Conservation (phyloP, 2,888 invertebrate genomes). For the Drosophila paramelanica region DNA sequence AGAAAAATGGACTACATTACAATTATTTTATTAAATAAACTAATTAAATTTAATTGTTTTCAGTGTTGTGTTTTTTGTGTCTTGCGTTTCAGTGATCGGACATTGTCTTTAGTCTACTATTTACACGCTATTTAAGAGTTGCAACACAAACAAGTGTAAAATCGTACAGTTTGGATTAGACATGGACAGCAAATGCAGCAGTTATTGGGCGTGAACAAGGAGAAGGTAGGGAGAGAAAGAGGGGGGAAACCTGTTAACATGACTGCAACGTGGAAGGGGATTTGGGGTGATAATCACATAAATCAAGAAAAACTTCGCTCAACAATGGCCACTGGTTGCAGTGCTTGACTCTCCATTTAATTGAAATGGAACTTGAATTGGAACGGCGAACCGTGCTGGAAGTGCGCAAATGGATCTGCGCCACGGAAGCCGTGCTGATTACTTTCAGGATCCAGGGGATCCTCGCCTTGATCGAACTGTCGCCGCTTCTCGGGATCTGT, state of each 20-base stretch:
- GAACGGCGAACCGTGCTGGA: conserved; percentile 95
- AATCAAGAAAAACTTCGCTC: conserved; percentile 56
- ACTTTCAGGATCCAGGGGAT: conserved; percentile 98
- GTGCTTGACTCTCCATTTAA: conserved; percentile 84
- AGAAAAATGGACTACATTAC: conserved; percentile 78
- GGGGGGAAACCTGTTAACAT: conserved; percentile 19
- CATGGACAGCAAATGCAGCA: conserved; percentile 26
- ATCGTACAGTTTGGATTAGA: conserved; percentile 39
- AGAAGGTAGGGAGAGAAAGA: conserved; percentile 2
- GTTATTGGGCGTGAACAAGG: conserved; percentile 15
- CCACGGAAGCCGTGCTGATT: conserved; percentile 86
- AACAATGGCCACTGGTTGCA: conserved; percentile 48
- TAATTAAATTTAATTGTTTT: conserved; percentile 70
- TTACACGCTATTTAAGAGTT: conserved; percentile 68
- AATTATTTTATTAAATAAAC: conserved; percentile 75
- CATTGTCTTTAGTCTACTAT: conserved; percentile 76
- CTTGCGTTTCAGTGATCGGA: conserved; percentile 57
- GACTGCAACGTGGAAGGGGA: conserved; percentile 23
- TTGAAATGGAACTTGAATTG: conserved; percentile 99
- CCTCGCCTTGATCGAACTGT: conserved; percentile 97
- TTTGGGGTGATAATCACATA: not conserved
- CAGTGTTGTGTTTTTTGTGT: conserved; percentile 52
- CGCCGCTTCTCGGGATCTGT: conserved; percentile 96
- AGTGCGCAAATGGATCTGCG: conserved; percentile 93
- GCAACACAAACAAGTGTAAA: conserved; percentile 67